Evolutionary conservation across 2,113 vertebrate genomes (phyloP).

Genomic region (Litocranius walleri): DNA sequence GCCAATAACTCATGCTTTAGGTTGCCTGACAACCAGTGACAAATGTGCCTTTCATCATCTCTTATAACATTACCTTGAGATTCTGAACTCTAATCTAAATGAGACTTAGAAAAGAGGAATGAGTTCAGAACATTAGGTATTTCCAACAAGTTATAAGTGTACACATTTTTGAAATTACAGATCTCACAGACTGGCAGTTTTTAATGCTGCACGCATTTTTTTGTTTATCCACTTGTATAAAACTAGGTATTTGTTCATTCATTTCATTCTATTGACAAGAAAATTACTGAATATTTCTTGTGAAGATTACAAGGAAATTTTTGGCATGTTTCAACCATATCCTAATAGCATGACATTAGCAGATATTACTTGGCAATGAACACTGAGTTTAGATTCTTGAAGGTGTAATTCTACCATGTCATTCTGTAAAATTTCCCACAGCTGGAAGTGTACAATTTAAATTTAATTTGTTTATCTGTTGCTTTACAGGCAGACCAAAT

Average conservation of each 20-base stretch:
- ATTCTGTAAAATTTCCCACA: not conserved
- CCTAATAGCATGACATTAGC: not conserved
- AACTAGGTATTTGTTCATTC: not conserved
- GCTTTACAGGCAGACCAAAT: not conserved
- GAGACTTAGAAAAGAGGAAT: not conserved
- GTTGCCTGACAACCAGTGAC: conserved; percentile 34
- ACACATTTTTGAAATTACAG: not conserved
- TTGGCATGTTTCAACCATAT: not conserved
- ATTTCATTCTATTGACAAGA: not conserved
- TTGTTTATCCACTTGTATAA: not conserved
- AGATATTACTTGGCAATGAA: not conserved
- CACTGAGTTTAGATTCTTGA: not conserved
- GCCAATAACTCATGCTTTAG: conserved; percentile 15
- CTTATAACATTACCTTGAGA: conserved; percentile 39
- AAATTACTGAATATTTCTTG: not conserved
- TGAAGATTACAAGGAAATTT: not conserved
- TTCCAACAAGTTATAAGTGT: not conserved
- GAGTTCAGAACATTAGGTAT: not conserved
- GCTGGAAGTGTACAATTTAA: not conserved
- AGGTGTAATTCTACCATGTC: not conserved
- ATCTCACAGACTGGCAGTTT: conserved; percentile 4
- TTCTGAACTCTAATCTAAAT: not conserved
- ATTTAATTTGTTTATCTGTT: conserved; percentile 15
- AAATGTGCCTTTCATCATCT: conserved; percentile 46
- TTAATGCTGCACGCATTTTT: not conserved